These are phyloP conservation scores for Sparus aurata DNA, from an alignment of 2,797 vertebrate species.

Conservation along the genomic window DNA sequence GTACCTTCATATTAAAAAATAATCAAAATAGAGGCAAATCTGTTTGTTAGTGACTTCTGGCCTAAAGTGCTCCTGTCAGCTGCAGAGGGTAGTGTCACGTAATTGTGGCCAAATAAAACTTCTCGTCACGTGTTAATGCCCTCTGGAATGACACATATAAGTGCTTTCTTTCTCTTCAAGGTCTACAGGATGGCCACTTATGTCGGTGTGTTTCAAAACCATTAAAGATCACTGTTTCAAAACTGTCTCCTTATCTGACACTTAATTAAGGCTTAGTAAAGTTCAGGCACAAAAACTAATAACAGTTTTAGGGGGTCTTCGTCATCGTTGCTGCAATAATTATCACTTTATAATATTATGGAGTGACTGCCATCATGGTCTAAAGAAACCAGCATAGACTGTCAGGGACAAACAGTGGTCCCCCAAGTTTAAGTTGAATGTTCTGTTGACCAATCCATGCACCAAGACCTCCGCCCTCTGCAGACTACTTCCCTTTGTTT, in stretches of 20 bases:
- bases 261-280: not conserved
- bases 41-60: not conserved
- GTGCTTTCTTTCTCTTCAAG: not conserved
- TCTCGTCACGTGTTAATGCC: not conserved
- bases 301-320: not conserved
- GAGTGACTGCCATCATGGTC: not conserved
- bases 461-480: not conserved
- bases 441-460: conserved; percentile 1
- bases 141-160: not conserved
- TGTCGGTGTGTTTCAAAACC: not conserved
- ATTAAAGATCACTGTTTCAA: too few relatives aligned
- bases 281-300: not conserved
- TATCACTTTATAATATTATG: not conserved
- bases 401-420: not conserved
- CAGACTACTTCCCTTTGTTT: not conserved
- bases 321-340: not conserved
- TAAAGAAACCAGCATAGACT: not conserved
- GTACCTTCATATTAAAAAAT: not conserved
- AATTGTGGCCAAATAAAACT: not conserved
- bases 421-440: not conserved
- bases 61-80: too few relatives aligned
- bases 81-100: not conserved
- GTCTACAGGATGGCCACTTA: not conserved
- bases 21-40: not conserved
- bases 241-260: too few relatives aligned